phyloP scores from a whole-genome alignment of 2,113 vertebrate genomes.

The Propithecus coquereli region DNA sequence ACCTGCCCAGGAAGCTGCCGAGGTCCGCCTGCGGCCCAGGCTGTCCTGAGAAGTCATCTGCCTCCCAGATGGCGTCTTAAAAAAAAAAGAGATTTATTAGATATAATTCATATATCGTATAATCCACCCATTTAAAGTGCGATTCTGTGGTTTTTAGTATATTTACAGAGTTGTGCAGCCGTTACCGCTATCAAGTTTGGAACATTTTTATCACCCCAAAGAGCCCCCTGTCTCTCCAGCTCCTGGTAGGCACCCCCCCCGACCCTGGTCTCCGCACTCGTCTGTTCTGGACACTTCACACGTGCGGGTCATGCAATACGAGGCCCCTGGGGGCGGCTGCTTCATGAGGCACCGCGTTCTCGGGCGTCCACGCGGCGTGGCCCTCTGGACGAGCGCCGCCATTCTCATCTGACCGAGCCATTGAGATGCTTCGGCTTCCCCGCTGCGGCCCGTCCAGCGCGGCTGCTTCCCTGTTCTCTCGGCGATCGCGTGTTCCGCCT shows the following conservation, averaged over 20 bases:
- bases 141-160: rapidly evolving
- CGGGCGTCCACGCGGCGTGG: rapidly evolving
- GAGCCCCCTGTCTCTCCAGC: not conserved
- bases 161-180: rapidly evolving
- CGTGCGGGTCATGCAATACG: not conserved
- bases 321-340: not conserved
- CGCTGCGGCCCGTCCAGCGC: not conserved
- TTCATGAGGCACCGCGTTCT: rapidly evolving
- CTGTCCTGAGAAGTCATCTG: not conserved
- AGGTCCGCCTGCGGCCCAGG: not conserved
- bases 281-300: not conserved
- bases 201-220: not conserved
- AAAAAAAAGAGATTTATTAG: not conserved
- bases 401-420: not conserved
- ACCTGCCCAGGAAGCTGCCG: not conserved
- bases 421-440: not conserved
- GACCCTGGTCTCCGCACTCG: not conserved
- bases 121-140: not conserved
- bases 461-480: too few species aligned
- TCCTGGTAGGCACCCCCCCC: not conserved
- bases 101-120: not conserved
- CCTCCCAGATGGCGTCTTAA: not conserved
- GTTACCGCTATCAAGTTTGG: too few species aligned
- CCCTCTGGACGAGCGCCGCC: not conserved
- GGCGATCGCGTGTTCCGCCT: not conserved